phyloP scores from a whole-genome alignment of 2,797 vertebrate species.

The Poeciliopsis infans region DNA sequence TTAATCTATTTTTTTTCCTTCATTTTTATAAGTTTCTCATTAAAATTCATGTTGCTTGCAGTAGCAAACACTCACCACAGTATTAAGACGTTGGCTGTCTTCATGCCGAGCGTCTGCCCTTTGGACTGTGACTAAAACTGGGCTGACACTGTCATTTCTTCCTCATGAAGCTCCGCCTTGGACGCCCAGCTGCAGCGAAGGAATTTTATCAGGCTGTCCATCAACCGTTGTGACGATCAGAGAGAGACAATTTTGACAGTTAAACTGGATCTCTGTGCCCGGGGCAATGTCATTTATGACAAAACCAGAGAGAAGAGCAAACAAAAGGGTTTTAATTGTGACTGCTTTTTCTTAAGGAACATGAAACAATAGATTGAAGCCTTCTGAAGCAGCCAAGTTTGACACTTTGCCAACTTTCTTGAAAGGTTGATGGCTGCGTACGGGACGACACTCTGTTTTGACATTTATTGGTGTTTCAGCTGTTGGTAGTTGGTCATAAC shows the following conservation, averaged over 20 bases:
- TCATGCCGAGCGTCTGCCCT: constrained; percentile 51
- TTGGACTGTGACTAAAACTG: constrained; percentile 46
- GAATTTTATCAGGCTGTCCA: constrained; percentile 51
- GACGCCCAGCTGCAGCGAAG: constrained; percentile 54
- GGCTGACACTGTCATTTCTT: constrained; percentile 47
- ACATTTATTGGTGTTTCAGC: constrained; percentile 43
- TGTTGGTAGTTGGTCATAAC: constrained; percentile 31
- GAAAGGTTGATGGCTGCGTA: constrained; percentile 50
- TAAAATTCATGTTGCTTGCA: constrained; percentile 47
- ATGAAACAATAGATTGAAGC: constrained; percentile 43
- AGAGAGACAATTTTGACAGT: constrained; percentile 59
- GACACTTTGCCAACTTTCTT: constrained; percentile 43
- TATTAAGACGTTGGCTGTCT: constrained; percentile 67
- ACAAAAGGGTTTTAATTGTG: constrained; percentile 55
- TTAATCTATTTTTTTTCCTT: not conserved
- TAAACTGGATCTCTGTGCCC: constrained; percentile 64
- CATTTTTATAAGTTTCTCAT: constrained; percentile 29
- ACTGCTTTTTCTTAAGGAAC: constrained; percentile 41
- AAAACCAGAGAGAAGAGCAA: constrained; percentile 53
- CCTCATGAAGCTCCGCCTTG: constrained; percentile 45
- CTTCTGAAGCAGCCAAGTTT: constrained; percentile 51
- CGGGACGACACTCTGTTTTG: constrained; percentile 47
- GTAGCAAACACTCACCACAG: not conserved
- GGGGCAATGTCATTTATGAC: constrained; percentile 54
- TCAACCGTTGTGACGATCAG: constrained; percentile 49